A percentile compares a stretch with the other conserved stretches of the same genome.
These are phyloP conservation scores for Cryptoprocta ferox DNA, from an alignment of 2,797 vertebrate genomes.

Conservation along the genomic window DNA sequence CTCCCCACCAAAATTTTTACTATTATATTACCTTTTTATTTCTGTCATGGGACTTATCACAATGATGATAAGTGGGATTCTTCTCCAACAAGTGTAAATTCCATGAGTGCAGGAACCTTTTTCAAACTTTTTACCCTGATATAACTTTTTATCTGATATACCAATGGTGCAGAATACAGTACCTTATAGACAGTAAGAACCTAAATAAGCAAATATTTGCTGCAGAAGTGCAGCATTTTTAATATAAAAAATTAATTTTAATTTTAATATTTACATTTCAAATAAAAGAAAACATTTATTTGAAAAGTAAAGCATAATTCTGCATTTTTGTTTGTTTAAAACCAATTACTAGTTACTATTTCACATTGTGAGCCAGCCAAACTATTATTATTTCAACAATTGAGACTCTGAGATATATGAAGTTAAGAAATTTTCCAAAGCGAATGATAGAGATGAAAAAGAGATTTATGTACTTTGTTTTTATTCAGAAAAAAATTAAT, in stretches of 20 bases:
- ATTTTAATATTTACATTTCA: no score
- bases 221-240: neutral
- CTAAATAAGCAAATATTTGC: neutral
- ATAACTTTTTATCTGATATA: neutral
- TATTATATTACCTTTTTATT: neutral
- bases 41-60: neutral
- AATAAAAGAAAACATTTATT: neutral
- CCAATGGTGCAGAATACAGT: neutral
- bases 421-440: slow-evolving; percentile 5
- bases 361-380: neutral
- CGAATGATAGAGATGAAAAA: neutral
- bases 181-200: neutral
- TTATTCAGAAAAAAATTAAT: neutral
- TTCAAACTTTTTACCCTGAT: neutral
- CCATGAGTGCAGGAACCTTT: neutral
- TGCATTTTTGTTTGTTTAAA: slow-evolving; percentile 34
- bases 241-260: no score
- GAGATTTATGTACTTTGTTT: neutral
- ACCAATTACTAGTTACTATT: neutral
- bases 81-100: neutral
- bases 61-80: neutral
- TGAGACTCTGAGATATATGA: neutral
- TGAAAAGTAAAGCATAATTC: neutral
- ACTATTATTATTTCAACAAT: neutral
- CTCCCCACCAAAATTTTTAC: neutral